Conservation (phyloP, 2,888 invertebrate species). For the Diarsia rubi region DNA sequence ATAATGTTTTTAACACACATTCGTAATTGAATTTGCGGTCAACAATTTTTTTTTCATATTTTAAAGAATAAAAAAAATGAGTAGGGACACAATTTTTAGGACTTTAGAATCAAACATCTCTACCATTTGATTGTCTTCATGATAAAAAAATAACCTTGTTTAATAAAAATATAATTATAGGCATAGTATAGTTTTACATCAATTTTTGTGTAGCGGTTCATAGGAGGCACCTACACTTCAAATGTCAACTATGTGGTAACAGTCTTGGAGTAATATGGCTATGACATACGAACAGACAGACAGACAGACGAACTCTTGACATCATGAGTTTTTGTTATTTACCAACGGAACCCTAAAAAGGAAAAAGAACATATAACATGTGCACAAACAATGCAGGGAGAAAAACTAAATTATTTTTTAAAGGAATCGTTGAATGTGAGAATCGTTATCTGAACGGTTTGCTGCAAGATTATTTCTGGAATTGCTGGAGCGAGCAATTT, state of each 20-base stretch:
- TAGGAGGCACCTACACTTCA: no score
- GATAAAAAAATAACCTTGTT: background rate
- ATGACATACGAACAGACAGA: background rate
- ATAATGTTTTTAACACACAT: background rate
- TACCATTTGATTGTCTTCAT: background rate
- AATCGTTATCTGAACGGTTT: conserved; percentile 38
- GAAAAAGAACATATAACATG: conserved; percentile 45
- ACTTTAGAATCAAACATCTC: background rate
- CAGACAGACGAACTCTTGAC: no score
- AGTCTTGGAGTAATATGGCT: background rate
- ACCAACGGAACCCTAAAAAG: background rate
- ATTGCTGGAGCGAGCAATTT: background rate
- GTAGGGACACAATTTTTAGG: no score
- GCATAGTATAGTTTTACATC: no score
- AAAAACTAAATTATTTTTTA: conserved; percentile 46
- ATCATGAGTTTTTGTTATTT: no score
- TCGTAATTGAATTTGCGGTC: background rate
- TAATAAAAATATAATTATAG: no score
- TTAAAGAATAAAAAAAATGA: no score
- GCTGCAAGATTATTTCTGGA: conserved; percentile 21
- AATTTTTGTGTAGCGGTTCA: no score
- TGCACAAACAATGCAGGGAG: conserved; percentile 57
- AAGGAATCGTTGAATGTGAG: conserved; percentile 42
- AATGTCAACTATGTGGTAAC: no score
- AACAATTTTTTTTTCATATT: background rate